Evolutionary conservation across 2,113 vertebrate genomes (phyloP), one percentile per base, ranked within the genome.

Genomic region (Tretioscincus oriximinensis): DNA sequence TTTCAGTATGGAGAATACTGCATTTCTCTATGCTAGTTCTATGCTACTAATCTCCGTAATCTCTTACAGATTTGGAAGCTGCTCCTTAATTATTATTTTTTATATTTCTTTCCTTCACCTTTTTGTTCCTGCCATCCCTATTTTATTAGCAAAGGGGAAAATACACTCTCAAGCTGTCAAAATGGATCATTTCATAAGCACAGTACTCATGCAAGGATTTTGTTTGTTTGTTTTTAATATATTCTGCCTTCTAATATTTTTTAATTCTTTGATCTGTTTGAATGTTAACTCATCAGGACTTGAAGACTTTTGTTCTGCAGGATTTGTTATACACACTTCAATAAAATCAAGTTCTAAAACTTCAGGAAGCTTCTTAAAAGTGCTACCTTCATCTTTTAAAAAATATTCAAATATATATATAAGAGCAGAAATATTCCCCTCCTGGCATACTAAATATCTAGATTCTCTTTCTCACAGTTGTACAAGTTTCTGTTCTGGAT

Each of bases 191-290:
- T 88, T 87, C 80, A 83, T 75, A 88, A 84, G 63, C 47, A 82
- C 26, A 41, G 82, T 51, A 68, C 66, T 88, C 79, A 92, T 78
- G 87, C 88, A 78, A 60, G 18, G 76, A 77, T 70, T 89, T 88
- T 68, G 47, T 85, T 88, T 84, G 72, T 79, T 84, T 88, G 72
- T 78, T 89, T 91, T 90, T 81, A 89, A 90, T 88, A 86, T 82
- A 88, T 87, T 88, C 80, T 24, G 80, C 31, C 85, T 90, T 83
- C 78, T 84, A 74, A 70, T 87, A 81, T 85, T 69, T n/a, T 45
- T 66, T 51, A 54, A 64, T 16, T 51, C 83, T 91, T 92, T 88
- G 84, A 92, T 89, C 83, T 90, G 41, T 45, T 69, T 85, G 49
- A 41, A 24, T 82, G 26, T 81, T 90, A 86, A 76, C 51, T 88